Conservation (phyloP, 2,113 vertebrate genomes). For the human region GRCh38 chr11:78819001-78819500, state of each 20-base stretch:
- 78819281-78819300: neutral
- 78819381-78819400: neutral
- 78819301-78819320: neutral
- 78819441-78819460: neutral
- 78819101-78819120: neutral
- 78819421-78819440: neutral
- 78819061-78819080: neutral
- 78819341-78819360: neutral
- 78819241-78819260: neutral
- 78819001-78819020: constrained; percentile 4
- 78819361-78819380: neutral
- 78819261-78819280: neutral
- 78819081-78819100: neutral
- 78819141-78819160: neutral
- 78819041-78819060: neutral
- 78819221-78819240: neutral
- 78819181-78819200: neutral
- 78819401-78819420: neutral
- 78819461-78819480: neutral
- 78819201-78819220: neutral
- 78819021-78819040: neutral
- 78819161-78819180: neutral
- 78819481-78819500: neutral
- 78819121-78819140: neutral
- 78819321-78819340: neutral